Evolutionary conservation across 1,140 invertebrate genomes (phyloP).

Genomic region (Oryctes rhinoceros): DNA sequence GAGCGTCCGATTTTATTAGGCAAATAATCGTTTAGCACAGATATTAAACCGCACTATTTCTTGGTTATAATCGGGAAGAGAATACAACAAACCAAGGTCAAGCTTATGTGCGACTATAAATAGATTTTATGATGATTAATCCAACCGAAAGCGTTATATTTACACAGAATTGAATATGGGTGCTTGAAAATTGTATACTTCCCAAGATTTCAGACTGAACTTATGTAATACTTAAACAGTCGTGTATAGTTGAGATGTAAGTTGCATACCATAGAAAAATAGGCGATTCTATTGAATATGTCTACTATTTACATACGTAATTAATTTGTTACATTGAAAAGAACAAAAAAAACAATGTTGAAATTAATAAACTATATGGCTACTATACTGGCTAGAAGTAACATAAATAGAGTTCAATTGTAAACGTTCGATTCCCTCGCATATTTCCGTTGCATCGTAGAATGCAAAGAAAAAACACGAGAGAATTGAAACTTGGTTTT

Average conservation of each 20-base stretch:
- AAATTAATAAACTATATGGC: too few relatives aligned
- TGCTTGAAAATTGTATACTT: slow-evolving; percentile 22
- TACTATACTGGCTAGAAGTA: too few relatives aligned
- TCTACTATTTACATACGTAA: too few relatives aligned
- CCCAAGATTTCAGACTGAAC: not conserved
- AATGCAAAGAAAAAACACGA: too few relatives aligned
- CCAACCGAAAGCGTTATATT: slow-evolving; percentile 23
- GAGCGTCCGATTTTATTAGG: not conserved
- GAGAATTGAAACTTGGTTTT: too few relatives aligned
- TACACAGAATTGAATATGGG: slow-evolving; percentile 17
- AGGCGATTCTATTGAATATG: too few relatives aligned
- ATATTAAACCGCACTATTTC: not conserved
- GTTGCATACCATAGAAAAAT: too few relatives aligned
- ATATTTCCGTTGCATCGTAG: too few relatives aligned
- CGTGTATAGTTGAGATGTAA: not conserved
- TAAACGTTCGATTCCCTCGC: too few relatives aligned
- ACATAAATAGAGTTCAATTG: too few relatives aligned
- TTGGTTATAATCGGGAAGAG: not conserved
- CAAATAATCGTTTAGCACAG: slow-evolving; percentile 4
- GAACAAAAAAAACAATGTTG: too few relatives aligned
- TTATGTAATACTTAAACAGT: not conserved
- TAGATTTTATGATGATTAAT: slow-evolving; percentile 34
- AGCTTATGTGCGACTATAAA: not conserved
- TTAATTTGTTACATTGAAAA: too few relatives aligned
- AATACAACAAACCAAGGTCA: slow-evolving; percentile 12